Conservation (phyloP, 2,797 vertebrate genomes). For the Eutrigla gurnardus region DNA sequence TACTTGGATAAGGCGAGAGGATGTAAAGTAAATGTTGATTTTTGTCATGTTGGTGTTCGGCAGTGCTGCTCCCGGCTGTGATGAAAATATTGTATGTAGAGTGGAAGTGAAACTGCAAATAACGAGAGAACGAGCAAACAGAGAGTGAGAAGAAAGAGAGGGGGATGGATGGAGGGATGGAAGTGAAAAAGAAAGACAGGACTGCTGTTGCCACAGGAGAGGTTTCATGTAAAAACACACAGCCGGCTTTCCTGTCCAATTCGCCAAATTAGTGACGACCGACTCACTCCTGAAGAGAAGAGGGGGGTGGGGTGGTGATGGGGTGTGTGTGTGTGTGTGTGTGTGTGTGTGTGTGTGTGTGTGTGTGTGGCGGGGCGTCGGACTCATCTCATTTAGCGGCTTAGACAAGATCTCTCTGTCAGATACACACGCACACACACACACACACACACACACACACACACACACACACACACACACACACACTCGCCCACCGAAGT, state of each 20-base stretch:
- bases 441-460: constrained; percentile 47
- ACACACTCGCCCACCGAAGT: constrained; percentile 41
- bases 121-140: constrained; percentile 30
- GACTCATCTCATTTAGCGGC: constrained; percentile 76
- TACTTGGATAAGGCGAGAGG: background rate
- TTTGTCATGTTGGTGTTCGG: constrained; percentile 12
- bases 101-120: constrained; percentile 41
- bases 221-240: constrained; percentile 65
- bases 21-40: constrained; percentile 39
- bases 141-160: constrained; percentile 8
- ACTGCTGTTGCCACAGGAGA: constrained; percentile 56
- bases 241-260: constrained; percentile 61
- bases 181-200: constrained; percentile 31
- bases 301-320: constrained; percentile 4
- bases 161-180: constrained; percentile 8
- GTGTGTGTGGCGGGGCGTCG: constrained; percentile 37
- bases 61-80: constrained; percentile 33
- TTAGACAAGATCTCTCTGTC: constrained; percentile 75
- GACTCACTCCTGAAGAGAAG: constrained; percentile 15
- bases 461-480: constrained; percentile 47
- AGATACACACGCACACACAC: constrained; percentile 52
- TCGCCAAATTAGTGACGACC: constrained; percentile 62
- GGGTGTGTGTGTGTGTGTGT: constrained; percentile 6
- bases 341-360: constrained; percentile 25
- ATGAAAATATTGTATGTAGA: constrained; percentile 25